Evolutionary conservation across 1,140 invertebrate species (phyloP), one percentile per base, ranked within the genome.

Genomic region (Halictus rubicundus): DNA sequence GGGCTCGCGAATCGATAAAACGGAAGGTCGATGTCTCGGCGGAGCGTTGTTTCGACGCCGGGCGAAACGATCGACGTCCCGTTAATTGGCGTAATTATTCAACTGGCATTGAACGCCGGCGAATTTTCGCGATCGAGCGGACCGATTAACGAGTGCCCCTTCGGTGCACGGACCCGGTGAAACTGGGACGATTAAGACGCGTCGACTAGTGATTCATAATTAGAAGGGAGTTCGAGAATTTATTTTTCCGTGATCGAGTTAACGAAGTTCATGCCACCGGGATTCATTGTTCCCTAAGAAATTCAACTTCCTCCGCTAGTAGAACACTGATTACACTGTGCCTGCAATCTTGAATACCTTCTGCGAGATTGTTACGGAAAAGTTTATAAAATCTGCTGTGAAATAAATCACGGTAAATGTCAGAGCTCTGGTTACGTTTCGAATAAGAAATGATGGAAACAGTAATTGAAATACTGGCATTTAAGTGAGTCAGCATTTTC

Each of bases 31-130:
- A 27, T 60, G 32, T 69, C 37, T 64, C 68, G 59, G 39, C 25
- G 10, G 42, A 37, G 76, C 52, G 65, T 64, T 59, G 74, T 54
- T 52, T 63, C 73, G 59, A 54, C 42, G 69, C 10, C 57, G 39
- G 70, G 52, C 57, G 60, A 81, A 57, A 66, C 63, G 63, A 57
- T 59, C 82, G 78, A 81, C 68, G 70, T 71, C 61, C 42, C 27
- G 79, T 78, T 86, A 86, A 86, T 78, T 85, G 83, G 57, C 68
- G 84, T 76, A 85, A 86, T 86, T 86, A 86, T 68, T 78, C 57
- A 21, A 25, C 49, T 25, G 49, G 42, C 54, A 57, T 21, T 60
- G 83, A 82, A 60, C 66, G 70, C 64, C 68, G 63, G n/a, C 16
- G 80, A 82, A 80, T 86, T 86, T 86, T 81, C 76, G 78, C 83